A percentile compares a stretch with the other conserved stretches of the same genome.
phyloP scores from a whole-genome alignment of 2,888 invertebrate species.

The Cephonodes hylas region DNA sequence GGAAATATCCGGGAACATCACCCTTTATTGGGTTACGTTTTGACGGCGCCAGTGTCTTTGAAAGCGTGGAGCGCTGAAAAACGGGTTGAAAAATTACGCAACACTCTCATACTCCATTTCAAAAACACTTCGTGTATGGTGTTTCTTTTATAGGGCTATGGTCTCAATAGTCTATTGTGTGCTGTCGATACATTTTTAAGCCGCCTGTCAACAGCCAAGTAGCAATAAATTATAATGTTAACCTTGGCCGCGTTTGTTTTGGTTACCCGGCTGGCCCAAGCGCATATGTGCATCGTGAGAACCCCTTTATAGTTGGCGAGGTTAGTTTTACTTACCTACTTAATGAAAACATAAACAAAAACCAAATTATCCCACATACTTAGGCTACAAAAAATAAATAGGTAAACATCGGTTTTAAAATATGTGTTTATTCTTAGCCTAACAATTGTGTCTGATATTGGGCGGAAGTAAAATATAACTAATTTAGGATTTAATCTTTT shows the following conservation, averaged over 20 bases:
- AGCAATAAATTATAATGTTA: conserved; percentile 76
- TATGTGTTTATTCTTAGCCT: conserved; percentile 3
- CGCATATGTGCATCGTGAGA: conserved; percentile 73
- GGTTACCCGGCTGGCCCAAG: conserved; percentile 58
- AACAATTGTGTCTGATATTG: not conserved
- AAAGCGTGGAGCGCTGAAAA: conserved; percentile 17
- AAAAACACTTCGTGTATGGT: conserved; percentile 31
- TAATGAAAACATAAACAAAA: conserved; percentile 6
- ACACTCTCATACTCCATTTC: conserved; percentile 39
- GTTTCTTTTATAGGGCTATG: conserved; percentile 28
- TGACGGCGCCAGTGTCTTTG: conserved; percentile 14
- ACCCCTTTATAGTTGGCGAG: conserved; percentile 36
- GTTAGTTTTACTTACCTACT: conserved; percentile 24
- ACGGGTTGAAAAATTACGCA: conserved; percentile 39
- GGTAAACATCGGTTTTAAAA: conserved; percentile 13
- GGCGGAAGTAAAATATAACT: no score
- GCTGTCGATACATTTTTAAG: conserved; percentile 53
- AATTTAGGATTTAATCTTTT: no score
- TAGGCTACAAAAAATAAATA: not conserved
- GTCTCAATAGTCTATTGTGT: conserved; percentile 52
- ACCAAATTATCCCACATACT: conserved; percentile 6
- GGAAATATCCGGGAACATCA: conserved; percentile 7
- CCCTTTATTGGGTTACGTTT: conserved; percentile 5
- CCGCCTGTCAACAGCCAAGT: conserved; percentile 66
- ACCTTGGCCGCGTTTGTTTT: conserved; percentile 75